These are phyloP conservation scores for Uloborus plumipes DNA, from an alignment of 2,888 invertebrate genomes.

Conservation along the genomic window DNA sequence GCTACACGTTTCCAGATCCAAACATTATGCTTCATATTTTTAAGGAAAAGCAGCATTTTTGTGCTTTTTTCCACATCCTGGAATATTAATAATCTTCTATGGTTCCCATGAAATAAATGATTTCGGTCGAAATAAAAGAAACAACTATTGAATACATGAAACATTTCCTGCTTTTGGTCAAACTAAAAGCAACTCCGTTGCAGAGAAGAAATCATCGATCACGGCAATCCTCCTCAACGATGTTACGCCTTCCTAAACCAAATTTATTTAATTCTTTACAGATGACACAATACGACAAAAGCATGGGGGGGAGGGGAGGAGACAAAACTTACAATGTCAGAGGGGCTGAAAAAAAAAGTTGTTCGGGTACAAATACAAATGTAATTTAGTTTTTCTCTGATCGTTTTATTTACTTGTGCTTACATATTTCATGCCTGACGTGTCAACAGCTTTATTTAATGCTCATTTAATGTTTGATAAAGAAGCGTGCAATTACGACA, in stretches of 20 bases:
- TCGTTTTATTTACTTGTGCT: too few species aligned
- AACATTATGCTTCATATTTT: too few species aligned
- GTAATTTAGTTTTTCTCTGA: neutral
- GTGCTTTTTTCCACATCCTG: conserved; percentile 14
- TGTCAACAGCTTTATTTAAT: too few species aligned
- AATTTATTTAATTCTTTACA: conserved; percentile 59
- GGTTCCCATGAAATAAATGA: conserved; percentile 61
- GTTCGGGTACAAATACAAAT: conserved; percentile 32
- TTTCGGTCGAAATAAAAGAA: conserved; percentile 54
- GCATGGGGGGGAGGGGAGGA: neutral
- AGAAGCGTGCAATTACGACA: too few species aligned
- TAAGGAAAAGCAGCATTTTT: conserved; percentile 11
- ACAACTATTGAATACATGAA: conserved; percentile 59
- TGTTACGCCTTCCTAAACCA: conserved; percentile 50
- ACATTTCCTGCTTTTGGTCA: conserved; percentile 39
- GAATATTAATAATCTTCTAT: conserved; percentile 59
- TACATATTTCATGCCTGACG: too few species aligned
- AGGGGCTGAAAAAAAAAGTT: neutral
- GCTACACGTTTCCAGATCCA: too few species aligned
- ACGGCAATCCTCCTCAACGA: conserved; percentile 27
- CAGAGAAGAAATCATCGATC: conserved; percentile 45
- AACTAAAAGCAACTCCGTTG: conserved; percentile 44
- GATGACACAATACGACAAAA: conserved; percentile 51
- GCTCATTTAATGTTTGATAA: too few species aligned
- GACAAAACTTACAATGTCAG: conserved; percentile 23